These are phyloP conservation scores for Rutilus rutilus DNA, from an alignment of 2,113 vertebrate species.

Conservation along the genomic window DNA sequence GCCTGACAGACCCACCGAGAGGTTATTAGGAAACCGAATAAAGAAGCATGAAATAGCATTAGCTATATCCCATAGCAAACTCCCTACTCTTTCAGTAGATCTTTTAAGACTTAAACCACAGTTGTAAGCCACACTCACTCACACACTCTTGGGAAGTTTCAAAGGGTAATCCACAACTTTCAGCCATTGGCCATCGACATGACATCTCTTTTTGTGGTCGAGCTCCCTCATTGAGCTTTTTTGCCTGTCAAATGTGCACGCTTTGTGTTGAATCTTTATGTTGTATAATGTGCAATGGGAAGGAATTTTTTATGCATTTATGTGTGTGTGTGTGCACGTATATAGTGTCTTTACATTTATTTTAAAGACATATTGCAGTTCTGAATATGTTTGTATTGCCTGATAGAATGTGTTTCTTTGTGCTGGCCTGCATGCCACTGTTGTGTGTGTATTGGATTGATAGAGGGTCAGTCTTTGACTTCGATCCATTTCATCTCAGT, in stretches of 20 bases:
- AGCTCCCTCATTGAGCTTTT: no score
- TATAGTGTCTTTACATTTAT: background rate
- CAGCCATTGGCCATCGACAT: background rate
- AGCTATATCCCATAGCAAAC: conserved; percentile 45
- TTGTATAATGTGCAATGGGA: background rate
- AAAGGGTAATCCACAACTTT: background rate
- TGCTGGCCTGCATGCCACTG: background rate
- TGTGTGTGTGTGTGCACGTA: background rate
- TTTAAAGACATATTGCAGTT: background rate
- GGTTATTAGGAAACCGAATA: conserved; percentile 25
- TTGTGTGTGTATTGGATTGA: background rate
- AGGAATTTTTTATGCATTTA: background rate
- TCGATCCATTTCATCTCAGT: background rate
- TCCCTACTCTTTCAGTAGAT: conserved; percentile 33
- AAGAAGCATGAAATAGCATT: conserved; percentile 46
- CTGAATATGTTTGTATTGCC: background rate
- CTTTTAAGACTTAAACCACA: conserved; percentile 12
- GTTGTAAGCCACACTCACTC: conserved; percentile 9
- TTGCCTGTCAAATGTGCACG: no score
- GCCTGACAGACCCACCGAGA: conserved; percentile 10
- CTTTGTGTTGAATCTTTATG: background rate
- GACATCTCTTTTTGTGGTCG: background rate
- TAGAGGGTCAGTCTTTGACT: background rate
- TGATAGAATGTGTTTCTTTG: background rate
- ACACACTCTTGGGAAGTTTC: conserved; percentile 6